These are phyloP conservation scores for Mesaphorura yosii DNA, from an alignment of 1,140 invertebrate species.

Conservation along the genomic window DNA sequence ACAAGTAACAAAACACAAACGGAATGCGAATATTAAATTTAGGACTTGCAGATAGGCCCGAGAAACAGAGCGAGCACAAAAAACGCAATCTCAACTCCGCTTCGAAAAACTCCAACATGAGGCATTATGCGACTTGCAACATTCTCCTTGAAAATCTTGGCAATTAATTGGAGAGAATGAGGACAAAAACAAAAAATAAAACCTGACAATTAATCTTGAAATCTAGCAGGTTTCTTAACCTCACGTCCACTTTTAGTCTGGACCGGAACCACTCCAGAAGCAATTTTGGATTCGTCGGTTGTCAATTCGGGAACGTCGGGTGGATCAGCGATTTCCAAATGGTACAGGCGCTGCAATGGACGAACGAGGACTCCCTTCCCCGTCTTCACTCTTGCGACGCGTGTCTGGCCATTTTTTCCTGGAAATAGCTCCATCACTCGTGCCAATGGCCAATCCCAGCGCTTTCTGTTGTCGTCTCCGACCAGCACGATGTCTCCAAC, in stretches of 20 bases:
- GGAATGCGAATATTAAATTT: too few species aligned
- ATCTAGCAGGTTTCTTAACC: neutral
- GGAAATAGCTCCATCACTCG: neutral
- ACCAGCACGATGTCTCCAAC: slow-evolving; percentile 5
- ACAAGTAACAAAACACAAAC: too few species aligned
- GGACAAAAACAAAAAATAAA: neutral
- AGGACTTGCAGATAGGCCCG: too few species aligned
- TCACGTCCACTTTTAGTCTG: neutral
- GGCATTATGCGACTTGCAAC: too few species aligned
- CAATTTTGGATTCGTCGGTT: too few species aligned
- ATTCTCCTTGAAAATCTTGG: too few species aligned
- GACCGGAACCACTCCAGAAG: too few species aligned
- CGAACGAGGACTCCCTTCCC: neutral
- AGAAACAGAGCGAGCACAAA: too few species aligned
- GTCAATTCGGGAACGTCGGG: too few species aligned
- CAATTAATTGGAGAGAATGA: too few species aligned
- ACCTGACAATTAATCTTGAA: neutral
- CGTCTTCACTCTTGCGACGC: neutral
- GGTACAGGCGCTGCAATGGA: slow-evolving; percentile 2
- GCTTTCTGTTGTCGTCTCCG: slow-evolving; percentile 4
- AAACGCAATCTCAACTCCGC: too few species aligned
- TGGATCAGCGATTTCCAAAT: neutral
- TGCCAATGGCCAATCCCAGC: neutral
- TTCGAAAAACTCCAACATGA: too few species aligned
- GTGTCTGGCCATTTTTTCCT: neutral